phyloP scores from a whole-genome alignment of 2,113 vertebrate species.

The Ameiurus melas region DNA sequence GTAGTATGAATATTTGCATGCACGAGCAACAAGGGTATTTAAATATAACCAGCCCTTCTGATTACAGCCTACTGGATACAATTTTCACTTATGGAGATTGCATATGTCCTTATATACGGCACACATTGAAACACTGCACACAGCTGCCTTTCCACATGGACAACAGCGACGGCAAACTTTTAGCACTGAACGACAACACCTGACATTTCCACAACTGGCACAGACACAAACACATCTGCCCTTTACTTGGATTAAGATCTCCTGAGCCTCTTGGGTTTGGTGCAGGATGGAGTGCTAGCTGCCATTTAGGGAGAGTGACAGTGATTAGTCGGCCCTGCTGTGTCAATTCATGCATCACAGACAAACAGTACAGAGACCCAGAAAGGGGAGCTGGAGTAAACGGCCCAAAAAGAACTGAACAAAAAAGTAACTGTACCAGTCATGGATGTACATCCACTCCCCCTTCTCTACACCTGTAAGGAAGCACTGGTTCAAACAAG shows the following conservation, averaged over 20 bases:
- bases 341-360: constrained; percentile 38
- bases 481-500: constrained; percentile 47
- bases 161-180: constrained; percentile 37
- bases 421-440: not conserved
- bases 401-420: constrained; percentile 6
- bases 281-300: constrained; percentile 29
- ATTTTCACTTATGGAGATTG: constrained; percentile 36
- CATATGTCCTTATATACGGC: constrained; percentile 52
- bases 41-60: constrained; percentile 34
- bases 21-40: constrained; percentile 36
- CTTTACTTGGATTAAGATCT: constrained; percentile 13
- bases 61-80: not conserved
- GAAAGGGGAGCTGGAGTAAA: constrained; percentile 16
- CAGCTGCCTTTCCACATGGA: constrained; percentile 43
- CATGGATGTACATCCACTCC: constrained; percentile 21
- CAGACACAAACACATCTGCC: constrained; percentile 30
- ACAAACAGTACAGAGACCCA: constrained; percentile 40
- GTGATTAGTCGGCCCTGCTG: constrained; percentile 15
- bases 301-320: constrained; percentile 21
- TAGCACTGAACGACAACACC: constrained; percentile 45
- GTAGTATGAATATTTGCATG: constrained; percentile 49
- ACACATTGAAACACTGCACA: constrained; percentile 47
- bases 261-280: constrained; percentile 27
- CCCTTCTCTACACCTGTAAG: constrained; percentile 22
- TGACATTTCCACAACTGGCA: constrained; percentile 41